Conservation (phyloP, 1,140 invertebrate genomes). For the Drosophila takahashii region DNA sequence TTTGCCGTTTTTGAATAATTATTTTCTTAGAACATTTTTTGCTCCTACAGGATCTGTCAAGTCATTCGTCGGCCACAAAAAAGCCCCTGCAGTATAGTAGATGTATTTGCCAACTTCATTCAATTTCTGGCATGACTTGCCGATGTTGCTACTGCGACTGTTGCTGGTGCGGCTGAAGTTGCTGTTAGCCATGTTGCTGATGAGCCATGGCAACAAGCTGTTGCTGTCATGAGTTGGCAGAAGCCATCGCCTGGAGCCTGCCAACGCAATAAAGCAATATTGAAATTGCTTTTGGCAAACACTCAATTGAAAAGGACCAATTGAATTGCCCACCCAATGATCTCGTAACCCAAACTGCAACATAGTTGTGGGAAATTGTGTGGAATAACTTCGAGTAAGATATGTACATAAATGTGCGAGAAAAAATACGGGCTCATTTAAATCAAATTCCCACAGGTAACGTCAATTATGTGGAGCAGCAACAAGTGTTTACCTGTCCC, state of each 20-base stretch:
- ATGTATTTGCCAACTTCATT: slow-evolving; percentile 42
- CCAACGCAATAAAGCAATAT: slow-evolving; percentile 32
- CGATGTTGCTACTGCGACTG: slow-evolving; percentile 23
- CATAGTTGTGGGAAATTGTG: slow-evolving; percentile 54
- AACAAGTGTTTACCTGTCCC: slow-evolving; percentile 58
- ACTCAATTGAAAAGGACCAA: slow-evolving; percentile 44
- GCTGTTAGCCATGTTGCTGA: slow-evolving; percentile 22
- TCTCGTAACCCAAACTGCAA: slow-evolving; percentile 28
- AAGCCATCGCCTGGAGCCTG: slow-evolving; percentile 17
- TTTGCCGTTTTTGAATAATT: slow-evolving; percentile 27
- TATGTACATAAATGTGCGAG: slow-evolving; percentile 20
- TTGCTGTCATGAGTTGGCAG: slow-evolving; percentile 44
- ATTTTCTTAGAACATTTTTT: slow-evolving; percentile 24
- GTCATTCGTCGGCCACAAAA: slow-evolving; percentile 29
- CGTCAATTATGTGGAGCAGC: slow-evolving; percentile 62
- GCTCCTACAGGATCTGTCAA: slow-evolving; percentile 31
- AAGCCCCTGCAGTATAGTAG: neutral
- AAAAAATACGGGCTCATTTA: slow-evolving; percentile 32
- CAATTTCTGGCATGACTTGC: slow-evolving; percentile 61
- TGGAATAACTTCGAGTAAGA: slow-evolving; percentile 39
- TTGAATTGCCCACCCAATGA: slow-evolving; percentile 17
- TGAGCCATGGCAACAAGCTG: slow-evolving; percentile 43
- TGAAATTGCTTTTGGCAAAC: slow-evolving; percentile 51
- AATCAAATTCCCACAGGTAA: slow-evolving; percentile 67
- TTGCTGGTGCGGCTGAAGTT: slow-evolving; percentile 7